Evolutionary conservation across 1,140 invertebrate species (phyloP), one percentile per base, ranked within the genome.

Genomic region (Dinoponera quadriceps): DNA sequence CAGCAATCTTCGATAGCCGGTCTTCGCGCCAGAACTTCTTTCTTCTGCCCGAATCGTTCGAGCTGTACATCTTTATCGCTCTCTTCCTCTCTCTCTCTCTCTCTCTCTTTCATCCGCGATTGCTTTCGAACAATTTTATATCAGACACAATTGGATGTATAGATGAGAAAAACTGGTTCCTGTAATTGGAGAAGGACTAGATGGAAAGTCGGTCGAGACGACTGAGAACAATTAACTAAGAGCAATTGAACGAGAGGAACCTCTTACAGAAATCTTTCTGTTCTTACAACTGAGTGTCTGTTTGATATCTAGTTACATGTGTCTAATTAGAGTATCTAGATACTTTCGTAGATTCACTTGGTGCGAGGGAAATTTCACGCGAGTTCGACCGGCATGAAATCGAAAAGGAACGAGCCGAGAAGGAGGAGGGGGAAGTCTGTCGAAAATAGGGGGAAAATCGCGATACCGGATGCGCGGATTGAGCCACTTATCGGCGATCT

Each of bases 401-500:
- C 54, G 25, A 54, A 54, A 57, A 74, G 22, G 5, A 54, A 65
- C 16, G n/a, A 33, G 33, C 33, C 33, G 44, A n/a, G n/a, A 16
- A 14, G 44, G n/a, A 16, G 9, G 44, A 69, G n/a, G 20, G 27
- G 20, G 54, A 69, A 55, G 38, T 38, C 49, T 13, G n/a, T 29
- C 11, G 25, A 69, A 51, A 55, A 55, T 44, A 57, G 33, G 27
- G 44, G 55, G 78, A n/a, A 75, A 75, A 62, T 51, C 3, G 38
- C 20, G 27, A 29, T 85, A 54, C 38, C 60, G 78, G 80, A 72
- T 83, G 71, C 84, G 60, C 86, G 85, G 80, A 72, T 22, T 68
- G 73, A 74, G 83, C 66, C 78, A 78, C 85, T 88, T 90, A 91
- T 90, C 90, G 87, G 87, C 87, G 90, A 91, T 91, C 90, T 89